phyloP scores from a whole-genome alignment of 2,797 vertebrate genomes.

The Mycteria americana region DNA sequence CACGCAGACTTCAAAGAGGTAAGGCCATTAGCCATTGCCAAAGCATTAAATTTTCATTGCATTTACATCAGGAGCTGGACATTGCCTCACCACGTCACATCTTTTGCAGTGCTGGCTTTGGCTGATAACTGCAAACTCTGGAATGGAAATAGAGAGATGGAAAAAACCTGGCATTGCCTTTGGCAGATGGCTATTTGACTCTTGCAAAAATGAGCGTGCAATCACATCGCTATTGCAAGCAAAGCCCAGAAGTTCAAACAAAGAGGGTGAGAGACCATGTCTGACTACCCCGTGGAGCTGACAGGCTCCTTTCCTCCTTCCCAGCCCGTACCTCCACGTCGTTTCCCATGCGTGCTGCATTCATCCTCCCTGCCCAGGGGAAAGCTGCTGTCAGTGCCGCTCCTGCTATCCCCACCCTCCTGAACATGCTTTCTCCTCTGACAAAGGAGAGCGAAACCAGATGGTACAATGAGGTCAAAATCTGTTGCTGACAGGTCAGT shows the following conservation, averaged over 20 bases:
- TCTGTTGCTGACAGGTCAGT: neutral
- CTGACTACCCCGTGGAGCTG: neutral
- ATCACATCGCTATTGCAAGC: neutral
- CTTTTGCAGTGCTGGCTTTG: neutral
- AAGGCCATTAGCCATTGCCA: neutral
- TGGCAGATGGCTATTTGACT: neutral
- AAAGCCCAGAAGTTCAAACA: neutral
- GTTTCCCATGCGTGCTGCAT: neutral
- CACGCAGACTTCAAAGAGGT: neutral
- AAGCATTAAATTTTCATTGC: constrained; percentile 34
- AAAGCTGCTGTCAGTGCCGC: neutral
- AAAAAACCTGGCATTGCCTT: neutral
- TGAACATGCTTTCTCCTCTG: neutral
- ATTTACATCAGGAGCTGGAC: neutral
- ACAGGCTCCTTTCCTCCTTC: neutral
- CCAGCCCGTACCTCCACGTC: neutral
- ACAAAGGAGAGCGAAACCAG: constrained; percentile 22
- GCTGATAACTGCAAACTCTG: neutral
- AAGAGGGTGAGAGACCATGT: neutral
- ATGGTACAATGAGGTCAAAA: neutral
- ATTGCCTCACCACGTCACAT: neutral
- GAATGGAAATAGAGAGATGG: neutral
- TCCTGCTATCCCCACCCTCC: neutral
- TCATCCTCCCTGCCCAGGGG: neutral
- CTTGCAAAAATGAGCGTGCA: neutral